Percentiles rank a stretch among this genome's conserved stretches.
Evolutionary conservation across 2,797 vertebrate genomes (phyloP).

Genomic region (Enteromius viviparus): DNA sequence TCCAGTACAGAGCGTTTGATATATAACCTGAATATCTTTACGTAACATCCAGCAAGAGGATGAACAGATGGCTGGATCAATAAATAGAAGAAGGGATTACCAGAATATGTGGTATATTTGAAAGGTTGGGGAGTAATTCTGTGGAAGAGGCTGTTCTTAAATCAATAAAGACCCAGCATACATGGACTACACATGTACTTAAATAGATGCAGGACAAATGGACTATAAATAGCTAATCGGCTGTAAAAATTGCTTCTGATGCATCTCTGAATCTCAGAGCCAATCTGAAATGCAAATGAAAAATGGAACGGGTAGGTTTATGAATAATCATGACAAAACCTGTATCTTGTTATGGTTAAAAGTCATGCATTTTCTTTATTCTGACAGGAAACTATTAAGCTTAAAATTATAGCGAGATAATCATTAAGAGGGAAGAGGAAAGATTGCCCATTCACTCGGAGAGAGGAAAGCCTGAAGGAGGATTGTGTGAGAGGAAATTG

Average conservation of each 20-base stretch:
- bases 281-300: constrained; percentile 50
- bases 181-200: constrained; percentile 20
- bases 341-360: constrained; percentile 49
- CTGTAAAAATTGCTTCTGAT: constrained; percentile 43
- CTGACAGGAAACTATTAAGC: constrained; percentile 46
- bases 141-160: not conserved
- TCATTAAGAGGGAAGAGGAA: constrained; percentile 42
- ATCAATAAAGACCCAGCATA: constrained; percentile 17
- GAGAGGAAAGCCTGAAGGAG: constrained; percentile 39
- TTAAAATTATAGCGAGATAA: constrained; percentile 38
- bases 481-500: constrained; percentile 44
- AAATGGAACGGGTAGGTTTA: constrained; percentile 14
- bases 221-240: constrained; percentile 42
- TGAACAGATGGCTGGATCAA: constrained; percentile 2
- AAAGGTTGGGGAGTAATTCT: constrained; percentile 1
- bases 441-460: constrained; percentile 37
- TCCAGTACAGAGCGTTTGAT: not conserved
- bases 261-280: constrained; percentile 35
- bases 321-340: constrained; percentile 34
- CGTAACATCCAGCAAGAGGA: not conserved
- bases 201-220: constrained; percentile 38
- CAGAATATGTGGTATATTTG: constrained; percentile 8
- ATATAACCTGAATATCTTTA: not conserved
- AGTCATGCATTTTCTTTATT: constrained; percentile 48
- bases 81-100: constrained; percentile 1